Base-by-base conservation (phyloP, 2,888 invertebrate genomes). In the Sericinus montela region DNA sequence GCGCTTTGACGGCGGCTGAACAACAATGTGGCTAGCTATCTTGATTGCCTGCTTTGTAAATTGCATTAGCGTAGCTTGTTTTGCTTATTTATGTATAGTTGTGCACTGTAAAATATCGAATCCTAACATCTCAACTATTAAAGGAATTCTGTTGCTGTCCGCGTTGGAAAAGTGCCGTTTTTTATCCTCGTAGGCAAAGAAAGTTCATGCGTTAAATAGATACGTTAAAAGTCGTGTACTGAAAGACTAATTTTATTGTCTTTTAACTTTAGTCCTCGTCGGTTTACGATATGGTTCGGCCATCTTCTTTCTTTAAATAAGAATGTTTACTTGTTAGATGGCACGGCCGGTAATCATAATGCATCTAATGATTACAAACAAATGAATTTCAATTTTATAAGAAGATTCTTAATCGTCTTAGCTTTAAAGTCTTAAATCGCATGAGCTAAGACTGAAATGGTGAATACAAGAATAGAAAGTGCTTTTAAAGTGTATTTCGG, bases 21-120 rank as follows among this genome's bases (percentile, higher is more conserved):
- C 82, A 84, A 87, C 86, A 87, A 87, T 86, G 85, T 75, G 81
- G 80, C 75, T 69, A 68, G 68, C 74, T 74, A 69, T 77, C 74
- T 75, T 81, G 85, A 86, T 85, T 84, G 87, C 78, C 75, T 75
- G 77, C 78, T 81, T 77, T 80, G 77, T 77, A 82, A 82, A 85
- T 82, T 84, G 77, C 74, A 79, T 85, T 82, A 80, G 59, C 65
- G 61, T 60, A 61, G 67, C 64, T 69, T 67, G 67, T 71, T 60
- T 72, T 53, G 53, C 52, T 53, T 52, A 53, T 51, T 51, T 43
- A 44, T 47, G 49, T 50, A 45, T 45, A 50, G 32, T 50, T 45
- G 45, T 50, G 36, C 50, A 45, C 16, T 35, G 32, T 25, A 28
- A 39, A 50, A 48, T 19, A 48, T 55, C 40, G 42, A 52, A 45